Evolutionary conservation across 2,797 vertebrate species (phyloP).

Genomic region (Lophotriccus pileatus): DNA sequence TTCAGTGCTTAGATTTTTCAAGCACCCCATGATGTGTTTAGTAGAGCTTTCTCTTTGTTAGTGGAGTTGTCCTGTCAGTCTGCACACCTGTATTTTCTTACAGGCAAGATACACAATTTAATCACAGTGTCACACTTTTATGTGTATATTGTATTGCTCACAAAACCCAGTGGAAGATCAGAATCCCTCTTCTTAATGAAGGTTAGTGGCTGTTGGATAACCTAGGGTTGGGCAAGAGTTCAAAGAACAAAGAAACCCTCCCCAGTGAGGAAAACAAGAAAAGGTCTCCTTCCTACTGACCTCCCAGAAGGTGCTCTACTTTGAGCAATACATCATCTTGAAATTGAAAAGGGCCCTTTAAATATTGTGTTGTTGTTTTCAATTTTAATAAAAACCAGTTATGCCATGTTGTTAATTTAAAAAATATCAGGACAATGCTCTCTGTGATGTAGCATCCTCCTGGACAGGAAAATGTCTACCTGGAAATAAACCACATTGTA

Average conservation of each 20-base stretch:
- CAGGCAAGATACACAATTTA: not conserved
- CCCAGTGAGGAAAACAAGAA: not conserved
- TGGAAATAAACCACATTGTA: not conserved
- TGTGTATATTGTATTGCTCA: not conserved
- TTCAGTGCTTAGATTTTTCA: not conserved
- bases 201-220: not conserved
- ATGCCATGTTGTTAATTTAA: not conserved
- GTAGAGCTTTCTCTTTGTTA: not conserved
- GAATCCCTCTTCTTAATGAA: not conserved
- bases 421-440: fast-evolving
- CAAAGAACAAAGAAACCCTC: not conserved
- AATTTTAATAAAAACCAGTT: not conserved
- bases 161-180: not conserved
- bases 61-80: not conserved
- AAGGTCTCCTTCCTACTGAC: not conserved
- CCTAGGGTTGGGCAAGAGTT: not conserved
- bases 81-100: not conserved
- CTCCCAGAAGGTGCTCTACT: not conserved
- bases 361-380: not conserved
- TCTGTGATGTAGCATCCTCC: not conserved
- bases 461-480: not conserved
- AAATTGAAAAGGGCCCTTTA: not conserved
- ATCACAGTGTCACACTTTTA: not conserved
- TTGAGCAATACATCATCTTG: not conserved
- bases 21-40: not conserved